Evolutionary conservation across 2,888 invertebrate species (phyloP), one percentile per base, ranked within the genome.

Genomic region (Disparrhopalites patrizii): DNA sequence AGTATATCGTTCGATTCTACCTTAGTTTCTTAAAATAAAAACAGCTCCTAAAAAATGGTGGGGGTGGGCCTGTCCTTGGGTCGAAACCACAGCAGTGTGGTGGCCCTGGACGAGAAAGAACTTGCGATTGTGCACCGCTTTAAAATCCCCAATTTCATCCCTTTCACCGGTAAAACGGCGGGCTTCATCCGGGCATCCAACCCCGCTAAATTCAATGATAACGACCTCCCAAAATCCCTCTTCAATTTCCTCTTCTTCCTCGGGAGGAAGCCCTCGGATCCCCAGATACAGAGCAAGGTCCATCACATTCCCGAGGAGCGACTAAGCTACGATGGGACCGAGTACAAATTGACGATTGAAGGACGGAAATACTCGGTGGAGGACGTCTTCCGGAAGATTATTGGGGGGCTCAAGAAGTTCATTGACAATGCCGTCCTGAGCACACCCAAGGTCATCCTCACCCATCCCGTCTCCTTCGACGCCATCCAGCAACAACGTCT

Each of bases 31-130:
- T n/a, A n/a, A n/a, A n/a, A n/a, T n/a, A n/a, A n/a, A n/a, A n/a
- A n/a, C n/a, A n/a, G n/a, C n/a, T n/a, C n/a, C n/a, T n/a, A n/a
- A n/a, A n/a, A n/a, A n/a, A n/a, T n/a, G n/a, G n/a, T n/a, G n/a
- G n/a, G n/a, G n/a, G n/a, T n/a, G n/a, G 43, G 43, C 4, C 43
- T 43, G n/a, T 43, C 43, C 43, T 18, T 43, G n/a, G 43, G 43
- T 15, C 5, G 43, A 20, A 43, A 43, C n/a, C 15, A 43, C 43
- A 43, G 43, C n/a, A 43, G 43, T 43, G 20, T 43, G 20, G 20
- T 43, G 5, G n/a, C 20, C 5, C 7, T n/a, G 5, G 43, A 43
- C 43, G 43, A 43, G 43, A 43, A 43, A 18, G 43, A 15, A 10
- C n/a, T 43, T 10, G 15, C 43, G n/a, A 4, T 43, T 10, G 15